Percentiles rank a stretch among this genome's conserved stretches.
Evolutionary conservation across 2,888 invertebrate genomes (phyloP).

Genomic region (Brenthis daphne): DNA sequence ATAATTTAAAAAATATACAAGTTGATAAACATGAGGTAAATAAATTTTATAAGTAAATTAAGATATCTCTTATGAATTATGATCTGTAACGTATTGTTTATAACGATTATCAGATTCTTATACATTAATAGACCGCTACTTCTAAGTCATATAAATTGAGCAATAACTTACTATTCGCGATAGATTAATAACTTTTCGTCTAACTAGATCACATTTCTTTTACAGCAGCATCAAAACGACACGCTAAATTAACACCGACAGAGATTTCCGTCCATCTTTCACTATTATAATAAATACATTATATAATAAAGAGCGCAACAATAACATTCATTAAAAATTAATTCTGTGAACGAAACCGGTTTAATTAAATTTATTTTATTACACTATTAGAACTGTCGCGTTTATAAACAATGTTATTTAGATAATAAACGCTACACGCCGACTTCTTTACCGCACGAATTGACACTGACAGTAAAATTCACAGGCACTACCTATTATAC

Average conservation of each 20-base stretch:
- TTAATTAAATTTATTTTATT: constrained; percentile 19
- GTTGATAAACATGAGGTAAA: constrained; percentile 8
- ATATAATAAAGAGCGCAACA: constrained; percentile 18
- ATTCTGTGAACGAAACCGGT: neutral
- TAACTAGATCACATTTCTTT: constrained; percentile 69
- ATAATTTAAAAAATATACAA: neutral
- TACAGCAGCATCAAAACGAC: constrained; percentile 54
- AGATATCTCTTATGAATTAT: constrained; percentile 14
- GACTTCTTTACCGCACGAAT: constrained; percentile 40
- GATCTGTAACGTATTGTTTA: constrained; percentile 25
- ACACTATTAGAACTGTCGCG: constrained; percentile 33
- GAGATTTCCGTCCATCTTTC: constrained; percentile 67
- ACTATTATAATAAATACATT: constrained; percentile 46
- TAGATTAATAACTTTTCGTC: constrained; percentile 52
- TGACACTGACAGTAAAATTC: constrained; percentile 44
- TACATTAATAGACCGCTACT: constrained; percentile 16
- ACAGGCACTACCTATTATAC: constrained; percentile 4
- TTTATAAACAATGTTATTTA: constrained; percentile 43
- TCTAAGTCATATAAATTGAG: constrained; percentile 23
- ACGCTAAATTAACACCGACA: constrained; percentile 57
- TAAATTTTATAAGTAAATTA: constrained; percentile 20
- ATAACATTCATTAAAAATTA: constrained; percentile 15
- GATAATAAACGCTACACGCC: constrained; percentile 36
- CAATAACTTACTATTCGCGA: constrained; percentile 51
- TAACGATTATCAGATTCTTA: constrained; percentile 10